A percentile compares a stretch with the other conserved stretches of the same genome.
Evolutionary conservation across 2,113 vertebrate species (phyloP).

Genomic region (Empidonax alnorum): DNA sequence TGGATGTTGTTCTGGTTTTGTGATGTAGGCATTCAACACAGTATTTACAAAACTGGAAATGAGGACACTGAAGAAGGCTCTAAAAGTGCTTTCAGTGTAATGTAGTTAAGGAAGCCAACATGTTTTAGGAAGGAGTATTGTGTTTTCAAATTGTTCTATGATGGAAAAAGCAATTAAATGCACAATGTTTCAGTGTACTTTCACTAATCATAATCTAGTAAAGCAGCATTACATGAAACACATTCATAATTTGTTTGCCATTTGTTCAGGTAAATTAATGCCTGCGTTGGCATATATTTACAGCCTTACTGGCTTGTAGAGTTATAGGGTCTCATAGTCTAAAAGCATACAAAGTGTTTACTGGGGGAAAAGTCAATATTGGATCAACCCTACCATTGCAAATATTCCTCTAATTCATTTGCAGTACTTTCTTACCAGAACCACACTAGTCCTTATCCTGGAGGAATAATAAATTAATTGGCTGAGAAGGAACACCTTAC

Average conservation of each 20-base stretch:
- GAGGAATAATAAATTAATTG: background rate
- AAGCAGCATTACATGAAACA: background rate
- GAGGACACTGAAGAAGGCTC: background rate
- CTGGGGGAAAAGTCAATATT: background rate
- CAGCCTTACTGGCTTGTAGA: background rate
- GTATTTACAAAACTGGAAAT: background rate
- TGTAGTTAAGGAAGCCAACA: background rate
- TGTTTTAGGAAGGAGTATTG: background rate
- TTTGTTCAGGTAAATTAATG: background rate
- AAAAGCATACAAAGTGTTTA: background rate
- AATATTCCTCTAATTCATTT: slow-evolving; percentile 5
- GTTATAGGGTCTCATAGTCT: background rate
- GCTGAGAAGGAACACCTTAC: slow-evolving; percentile 17
- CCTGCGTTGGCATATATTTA: background rate
- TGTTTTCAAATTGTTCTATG: background rate
- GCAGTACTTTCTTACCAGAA: background rate
- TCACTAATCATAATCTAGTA: background rate
- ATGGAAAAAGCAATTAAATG: background rate
- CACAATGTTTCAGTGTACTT: background rate
- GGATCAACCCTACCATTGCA: background rate
- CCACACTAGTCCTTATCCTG: background rate
- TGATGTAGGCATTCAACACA: background rate
- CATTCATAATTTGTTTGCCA: background rate
- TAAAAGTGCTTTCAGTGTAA: background rate
- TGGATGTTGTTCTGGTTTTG: background rate